Conservation (phyloP, 2,113 vertebrate genomes). For the Rhea pennata region DNA sequence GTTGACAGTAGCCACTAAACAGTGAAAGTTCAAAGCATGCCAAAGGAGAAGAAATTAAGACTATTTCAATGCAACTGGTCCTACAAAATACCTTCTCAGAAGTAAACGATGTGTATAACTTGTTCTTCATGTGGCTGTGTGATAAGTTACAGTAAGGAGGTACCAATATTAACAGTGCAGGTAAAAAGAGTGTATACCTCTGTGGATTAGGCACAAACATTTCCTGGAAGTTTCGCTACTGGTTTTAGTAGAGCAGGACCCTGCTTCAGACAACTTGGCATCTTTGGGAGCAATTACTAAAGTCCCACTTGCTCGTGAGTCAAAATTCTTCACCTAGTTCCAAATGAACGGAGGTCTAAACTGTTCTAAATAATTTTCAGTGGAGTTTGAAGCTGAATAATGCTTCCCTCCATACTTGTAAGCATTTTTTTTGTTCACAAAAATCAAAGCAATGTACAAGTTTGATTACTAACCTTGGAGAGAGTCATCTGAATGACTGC, state of each 20-base stretch:
- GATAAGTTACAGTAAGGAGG: not conserved
- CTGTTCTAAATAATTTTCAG: not conserved
- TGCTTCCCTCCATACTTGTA: not conserved
- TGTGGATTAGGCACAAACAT: not conserved
- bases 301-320: conserved; percentile 3
- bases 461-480: not conserved
- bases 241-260: not conserved
- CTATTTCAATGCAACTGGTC: not conserved
- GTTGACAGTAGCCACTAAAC: not conserved
- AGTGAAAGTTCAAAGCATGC: not conserved
- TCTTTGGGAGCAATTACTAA: not conserved
- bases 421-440: conserved; percentile 1
- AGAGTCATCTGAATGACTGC: not conserved
- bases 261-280: not conserved
- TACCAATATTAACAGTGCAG: not conserved
- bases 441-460: not conserved
- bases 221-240: not conserved
- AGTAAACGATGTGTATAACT: not conserved
- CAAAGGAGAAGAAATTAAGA: not conserved
- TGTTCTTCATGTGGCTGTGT: accelerated
- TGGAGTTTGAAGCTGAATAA: not conserved
- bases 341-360: not conserved
- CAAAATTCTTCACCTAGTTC: not conserved
- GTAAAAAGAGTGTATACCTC: not conserved
- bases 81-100: not conserved